phyloP scores from a whole-genome alignment of 2,888 invertebrate genomes.

The Drosophila gaucha region DNA sequence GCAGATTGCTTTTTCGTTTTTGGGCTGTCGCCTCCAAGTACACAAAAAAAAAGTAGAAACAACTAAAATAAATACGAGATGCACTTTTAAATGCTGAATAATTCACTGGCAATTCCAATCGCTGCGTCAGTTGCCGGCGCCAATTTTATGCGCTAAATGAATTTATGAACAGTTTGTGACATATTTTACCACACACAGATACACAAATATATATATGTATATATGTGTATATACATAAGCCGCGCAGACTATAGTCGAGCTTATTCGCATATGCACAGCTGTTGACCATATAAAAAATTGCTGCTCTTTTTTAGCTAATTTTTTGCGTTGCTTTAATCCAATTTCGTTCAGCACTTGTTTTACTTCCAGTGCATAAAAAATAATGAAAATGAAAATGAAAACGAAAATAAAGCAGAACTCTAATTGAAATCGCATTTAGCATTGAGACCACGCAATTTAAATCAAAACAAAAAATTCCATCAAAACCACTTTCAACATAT shows the following conservation, averaged over 20 bases:
- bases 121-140: constrained; percentile 27
- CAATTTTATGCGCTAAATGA: constrained; percentile 63
- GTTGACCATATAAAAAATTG: constrained; percentile 18
- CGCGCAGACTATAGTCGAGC: not conserved
- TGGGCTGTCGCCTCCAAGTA: constrained; percentile 42
- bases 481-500: constrained; percentile 5
- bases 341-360: constrained; percentile 19
- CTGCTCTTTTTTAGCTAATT: constrained; percentile 44
- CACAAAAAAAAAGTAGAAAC: constrained; percentile 1
- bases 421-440: constrained; percentile 38
- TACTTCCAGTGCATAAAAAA: constrained; percentile 25
- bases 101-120: constrained; percentile 57
- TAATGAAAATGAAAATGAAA: constrained; percentile 32
- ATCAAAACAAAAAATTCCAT: constrained; percentile 28
- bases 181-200: constrained; percentile 42
- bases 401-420: constrained; percentile 5
- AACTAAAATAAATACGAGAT: constrained; percentile 47
- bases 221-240: not conserved
- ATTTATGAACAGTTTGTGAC: constrained; percentile 70
- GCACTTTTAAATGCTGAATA: constrained; percentile 66
- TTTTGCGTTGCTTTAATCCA: constrained; percentile 35
- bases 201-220: not conserved
- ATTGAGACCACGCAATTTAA: constrained; percentile 24
- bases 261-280: too few relatives aligned
- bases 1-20: constrained; percentile 43